phyloP scores from a whole-genome alignment of 2,888 invertebrate genomes.

The Aplocera efformata region DNA sequence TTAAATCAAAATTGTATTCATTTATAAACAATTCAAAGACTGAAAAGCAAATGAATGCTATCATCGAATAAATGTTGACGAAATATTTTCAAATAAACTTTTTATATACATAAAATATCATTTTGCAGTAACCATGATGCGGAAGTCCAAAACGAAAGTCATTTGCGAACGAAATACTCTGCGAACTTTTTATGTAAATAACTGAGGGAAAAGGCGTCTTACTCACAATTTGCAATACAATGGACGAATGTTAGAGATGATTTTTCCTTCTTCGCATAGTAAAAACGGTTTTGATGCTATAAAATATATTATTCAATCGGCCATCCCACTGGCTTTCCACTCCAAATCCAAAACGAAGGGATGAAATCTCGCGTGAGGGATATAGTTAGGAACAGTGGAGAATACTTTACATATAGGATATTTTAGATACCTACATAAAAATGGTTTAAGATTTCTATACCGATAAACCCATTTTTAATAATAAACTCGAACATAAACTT shows the following conservation, averaged over 20 bases:
- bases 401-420: slow-evolving; percentile 33
- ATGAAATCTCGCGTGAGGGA: slow-evolving; percentile 57
- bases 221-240: slow-evolving; percentile 78
- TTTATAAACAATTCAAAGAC: too few species aligned
- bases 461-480: too few species aligned
- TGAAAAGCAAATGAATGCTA: slow-evolving; percentile 3
- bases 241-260: slow-evolving; percentile 71
- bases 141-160: slow-evolving; percentile 63
- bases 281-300: slow-evolving; percentile 68
- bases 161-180: slow-evolving; percentile 65
- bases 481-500: too few species aligned
- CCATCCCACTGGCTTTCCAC: slow-evolving; percentile 64
- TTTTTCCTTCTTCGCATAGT: slow-evolving; percentile 74
- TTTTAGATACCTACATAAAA: too few species aligned
- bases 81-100: slow-evolving; percentile 19
- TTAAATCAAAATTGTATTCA: too few species aligned
- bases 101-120: slow-evolving; percentile 31
- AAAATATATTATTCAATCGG: slow-evolving; percentile 78
- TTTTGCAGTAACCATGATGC: slow-evolving; percentile 36
- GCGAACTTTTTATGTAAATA: slow-evolving; percentile 73
- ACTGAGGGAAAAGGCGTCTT: slow-evolving; percentile 65
- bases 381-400: slow-evolving; percentile 16
- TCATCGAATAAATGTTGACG: slow-evolving; percentile 8
- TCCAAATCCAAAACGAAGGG: slow-evolving; percentile 62
- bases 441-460: too few species aligned